Base-by-base conservation (phyloP, 2,113 vertebrate genomes). In the Antechinus flavipes region DNA sequence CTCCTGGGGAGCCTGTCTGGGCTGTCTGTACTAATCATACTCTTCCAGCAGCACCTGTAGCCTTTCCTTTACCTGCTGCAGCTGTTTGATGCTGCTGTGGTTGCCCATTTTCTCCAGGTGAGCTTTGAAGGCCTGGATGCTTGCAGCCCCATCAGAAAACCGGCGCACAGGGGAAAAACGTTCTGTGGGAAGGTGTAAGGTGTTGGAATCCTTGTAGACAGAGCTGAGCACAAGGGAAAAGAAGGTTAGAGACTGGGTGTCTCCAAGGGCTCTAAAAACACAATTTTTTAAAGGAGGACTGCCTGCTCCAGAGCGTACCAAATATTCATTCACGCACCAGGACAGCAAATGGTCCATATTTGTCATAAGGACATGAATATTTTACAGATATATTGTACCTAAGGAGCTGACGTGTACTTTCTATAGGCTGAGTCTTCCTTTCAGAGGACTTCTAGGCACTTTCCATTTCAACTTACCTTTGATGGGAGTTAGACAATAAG, bases 41-140 rank as follows among this genome's bases (percentile, higher is more conserved):
- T 94, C 92, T 24, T 0, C 19, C 91, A 54, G 46, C 27, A 91
- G 76, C 12, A 61, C 89, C 46, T 42, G 2, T 53, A 1, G 0
- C 96, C 89, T 50, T 42, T 46, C 89, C 96, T 76, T 95, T 98
- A 99, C 99, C 99, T 99, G 99, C 96, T 99, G 99, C 89, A 99
- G 99, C 98, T 99, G 99, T 93, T 99, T 99, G 98, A 99, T 99
- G 98, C 99, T 99, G 97, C 99, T 99, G 99, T 99, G 99, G 47
- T 98, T 98, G 96, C 98, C 98, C 98, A 99, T 98, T 98, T 99
- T 99, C 98, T 99, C 99, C 97, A 99, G 99, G 97, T 99, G 99
- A 97, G 99, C 99, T 98, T 99, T 99, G 98, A 99, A 99, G 91
- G 99, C 99, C 98, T 99, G 99, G 98, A 99, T 99, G 98, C 99